Evolutionary conservation across 1,140 invertebrate species (phyloP).

Genomic region (Trichonephila inaurata): DNA sequence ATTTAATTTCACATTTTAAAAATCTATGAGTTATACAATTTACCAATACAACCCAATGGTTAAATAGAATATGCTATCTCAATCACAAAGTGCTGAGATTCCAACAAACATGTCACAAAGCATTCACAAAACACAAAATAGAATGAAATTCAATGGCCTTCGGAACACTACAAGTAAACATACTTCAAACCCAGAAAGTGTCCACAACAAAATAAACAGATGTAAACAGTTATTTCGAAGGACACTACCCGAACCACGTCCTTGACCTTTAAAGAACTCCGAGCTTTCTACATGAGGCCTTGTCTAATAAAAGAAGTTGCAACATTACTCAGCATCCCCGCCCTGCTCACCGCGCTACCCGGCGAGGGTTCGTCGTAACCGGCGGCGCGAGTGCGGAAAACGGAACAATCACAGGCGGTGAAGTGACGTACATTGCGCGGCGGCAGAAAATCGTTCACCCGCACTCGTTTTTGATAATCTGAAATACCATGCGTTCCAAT

Average conservation of each 20-base stretch:
- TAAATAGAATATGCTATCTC: no score
- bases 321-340: neutral
- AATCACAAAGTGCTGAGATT: no score
- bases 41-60: no score
- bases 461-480: neutral
- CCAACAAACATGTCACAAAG: no score
- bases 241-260: neutral
- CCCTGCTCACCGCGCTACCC: neutral
- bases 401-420: neutral
- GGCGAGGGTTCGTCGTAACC: neutral
- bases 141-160: neutral
- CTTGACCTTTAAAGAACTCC: slow-evolving; percentile 14
- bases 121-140: no score
- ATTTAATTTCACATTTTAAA: no score
- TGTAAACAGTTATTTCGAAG: neutral
- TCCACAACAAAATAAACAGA: slow-evolving; percentile 20
- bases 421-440: neutral
- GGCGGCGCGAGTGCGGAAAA: neutral
- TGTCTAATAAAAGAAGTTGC: neutral
- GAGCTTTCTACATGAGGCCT: neutral
- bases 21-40: no score
- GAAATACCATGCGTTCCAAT: no score
- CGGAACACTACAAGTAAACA: neutral
- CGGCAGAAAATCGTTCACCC: neutral
- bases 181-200: neutral